Evolutionary conservation across 2,797 vertebrate genomes (phyloP).

Genomic region (Mormyrus hasselquistii): DNA sequence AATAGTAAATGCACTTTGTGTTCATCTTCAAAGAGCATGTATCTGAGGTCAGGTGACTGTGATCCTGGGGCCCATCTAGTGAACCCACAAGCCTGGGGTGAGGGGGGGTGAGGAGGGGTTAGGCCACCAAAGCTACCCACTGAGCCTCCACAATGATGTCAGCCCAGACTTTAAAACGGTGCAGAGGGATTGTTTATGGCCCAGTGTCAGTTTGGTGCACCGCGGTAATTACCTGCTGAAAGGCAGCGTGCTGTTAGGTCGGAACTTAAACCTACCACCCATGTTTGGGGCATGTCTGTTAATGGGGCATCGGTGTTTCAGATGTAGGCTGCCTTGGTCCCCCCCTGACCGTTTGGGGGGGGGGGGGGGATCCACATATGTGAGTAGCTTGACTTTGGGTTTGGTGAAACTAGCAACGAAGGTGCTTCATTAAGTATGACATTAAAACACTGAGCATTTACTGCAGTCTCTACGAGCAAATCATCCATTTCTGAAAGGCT

Average conservation of each 20-base stretch:
- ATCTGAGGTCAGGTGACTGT: not conserved
- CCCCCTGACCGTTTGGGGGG: not conserved
- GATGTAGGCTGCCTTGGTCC: not conserved
- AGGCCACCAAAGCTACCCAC: not conserved
- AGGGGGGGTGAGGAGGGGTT: not conserved
- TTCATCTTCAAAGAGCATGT: not conserved
- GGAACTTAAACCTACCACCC: not conserved
- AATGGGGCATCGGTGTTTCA: not conserved
- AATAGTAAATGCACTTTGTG: not conserved
- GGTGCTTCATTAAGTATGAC: not conserved
- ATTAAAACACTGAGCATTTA: not conserved
- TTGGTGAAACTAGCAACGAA: not conserved
- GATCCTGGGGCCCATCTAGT: not conserved
- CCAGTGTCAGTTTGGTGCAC: not conserved
- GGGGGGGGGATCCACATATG: not conserved
- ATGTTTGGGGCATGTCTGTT: not conserved
- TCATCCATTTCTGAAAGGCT: not conserved
- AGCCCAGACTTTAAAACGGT: not conserved
- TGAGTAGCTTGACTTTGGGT: not conserved
- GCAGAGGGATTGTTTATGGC: not conserved
- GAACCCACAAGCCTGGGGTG: not conserved
- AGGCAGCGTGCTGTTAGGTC: not conserved
- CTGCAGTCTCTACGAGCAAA: not conserved
- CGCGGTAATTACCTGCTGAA: not conserved
- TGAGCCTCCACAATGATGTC: not conserved